These are phyloP conservation scores for Aphaenogaster floridana DNA, from an alignment of 1,140 invertebrate genomes.

Conservation along the genomic window DNA sequence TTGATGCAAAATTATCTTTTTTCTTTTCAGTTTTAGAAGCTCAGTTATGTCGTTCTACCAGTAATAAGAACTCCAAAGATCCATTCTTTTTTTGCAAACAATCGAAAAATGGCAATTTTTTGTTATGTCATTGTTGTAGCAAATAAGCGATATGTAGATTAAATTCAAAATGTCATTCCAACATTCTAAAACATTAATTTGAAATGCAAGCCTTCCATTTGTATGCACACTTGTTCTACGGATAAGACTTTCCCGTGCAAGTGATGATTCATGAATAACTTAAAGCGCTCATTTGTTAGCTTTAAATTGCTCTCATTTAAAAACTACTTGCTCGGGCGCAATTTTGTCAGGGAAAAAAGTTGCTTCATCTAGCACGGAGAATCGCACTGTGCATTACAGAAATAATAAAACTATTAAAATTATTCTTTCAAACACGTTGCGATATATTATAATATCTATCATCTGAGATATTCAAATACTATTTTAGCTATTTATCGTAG, in stretches of 20 bases:
- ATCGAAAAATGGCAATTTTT: no score
- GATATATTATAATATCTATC: neutral
- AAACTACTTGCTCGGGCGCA: neutral
- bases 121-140: no score
- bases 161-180: neutral
- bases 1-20: no score
- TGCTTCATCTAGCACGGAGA: neutral
- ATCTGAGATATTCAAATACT: conserved; percentile 12
- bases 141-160: neutral
- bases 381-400: neutral
- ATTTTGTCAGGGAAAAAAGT: neutral
- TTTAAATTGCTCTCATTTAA: neutral
- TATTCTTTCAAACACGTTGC: neutral
- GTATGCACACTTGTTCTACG: neutral
- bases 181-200: neutral
- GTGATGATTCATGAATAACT: conserved; percentile 19
- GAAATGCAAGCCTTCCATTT: conserved; percentile 1
- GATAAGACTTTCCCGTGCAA: neutral
- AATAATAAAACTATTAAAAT: neutral
- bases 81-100: no score
- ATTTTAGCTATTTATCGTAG: neutral
- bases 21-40: no score
- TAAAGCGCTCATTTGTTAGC: neutral
- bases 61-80: no score
- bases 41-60: no score